Percentiles rank a stretch among this genome's conserved stretches.
These are phyloP conservation scores for Oophaga sylvatica DNA, from an alignment of 2,797 vertebrate species.

Conservation along the genomic window DNA sequence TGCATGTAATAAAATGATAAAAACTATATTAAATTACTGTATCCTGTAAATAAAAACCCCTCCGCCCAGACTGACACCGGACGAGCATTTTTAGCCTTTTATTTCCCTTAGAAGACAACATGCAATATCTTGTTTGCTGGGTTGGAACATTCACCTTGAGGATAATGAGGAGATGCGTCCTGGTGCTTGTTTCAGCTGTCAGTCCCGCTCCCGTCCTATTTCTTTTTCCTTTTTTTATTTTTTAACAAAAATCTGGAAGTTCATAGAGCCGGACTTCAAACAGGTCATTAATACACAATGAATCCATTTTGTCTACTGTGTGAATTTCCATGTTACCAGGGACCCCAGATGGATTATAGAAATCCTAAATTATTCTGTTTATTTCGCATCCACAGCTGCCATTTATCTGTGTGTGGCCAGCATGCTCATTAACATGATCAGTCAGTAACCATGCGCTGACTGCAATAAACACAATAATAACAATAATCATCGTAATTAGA, in stretches of 20 bases:
- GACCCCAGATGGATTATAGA: conserved; percentile 69
- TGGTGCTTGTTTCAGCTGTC: conserved; percentile 9
- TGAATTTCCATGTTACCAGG: conserved; percentile 70
- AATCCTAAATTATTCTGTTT: conserved; percentile 76
- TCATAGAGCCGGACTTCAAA: conserved; percentile 69
- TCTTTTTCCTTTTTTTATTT: conserved; percentile 14
- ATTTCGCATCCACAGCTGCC: conserved; percentile 74
- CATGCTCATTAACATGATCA: conserved; percentile 65
- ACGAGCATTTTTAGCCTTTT: neutral
- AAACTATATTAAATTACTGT: too few relatives aligned
- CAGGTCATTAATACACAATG: conserved; percentile 68
- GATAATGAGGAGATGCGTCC: conserved; percentile 16
- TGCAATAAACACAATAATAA: conserved; percentile 52
- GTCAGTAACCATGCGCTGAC: conserved; percentile 53
- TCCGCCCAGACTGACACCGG: neutral
- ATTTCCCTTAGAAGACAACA: neutral
- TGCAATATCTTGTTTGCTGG: neutral
- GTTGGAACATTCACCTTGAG: conserved; percentile 44
- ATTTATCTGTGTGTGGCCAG: conserved; percentile 69
- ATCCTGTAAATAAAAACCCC: neutral
- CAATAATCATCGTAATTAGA: conserved; percentile 58
- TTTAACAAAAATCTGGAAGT: conserved; percentile 43
- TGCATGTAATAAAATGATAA: too few relatives aligned
- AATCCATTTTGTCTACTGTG: conserved; percentile 70
- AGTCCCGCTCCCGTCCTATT: neutral